These are phyloP conservation scores for Alces alces DNA, from an alignment of 2,113 vertebrate genomes.

Conservation along the genomic window DNA sequence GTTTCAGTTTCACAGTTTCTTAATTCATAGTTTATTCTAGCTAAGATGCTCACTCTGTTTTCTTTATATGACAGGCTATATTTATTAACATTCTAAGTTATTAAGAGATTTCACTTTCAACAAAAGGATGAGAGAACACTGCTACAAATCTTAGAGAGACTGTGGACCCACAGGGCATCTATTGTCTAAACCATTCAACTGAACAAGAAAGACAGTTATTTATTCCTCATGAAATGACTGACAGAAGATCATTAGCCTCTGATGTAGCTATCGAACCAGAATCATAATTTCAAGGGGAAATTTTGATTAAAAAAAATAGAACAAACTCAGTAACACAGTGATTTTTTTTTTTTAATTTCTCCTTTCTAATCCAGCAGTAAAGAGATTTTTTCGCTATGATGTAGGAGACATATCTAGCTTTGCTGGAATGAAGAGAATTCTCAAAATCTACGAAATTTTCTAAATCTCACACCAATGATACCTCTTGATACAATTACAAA, in stretches of 20 bases:
- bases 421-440: background rate
- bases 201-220: conserved; percentile 69
- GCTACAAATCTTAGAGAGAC: conserved; percentile 65
- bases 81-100: conserved; percentile 47
- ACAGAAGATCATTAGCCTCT: conserved; percentile 72
- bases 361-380: background rate
- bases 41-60: background rate
- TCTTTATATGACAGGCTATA: background rate
- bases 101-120: conserved; percentile 73
- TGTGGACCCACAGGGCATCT: conserved; percentile 55
- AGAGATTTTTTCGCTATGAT: background rate
- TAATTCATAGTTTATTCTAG: background rate
- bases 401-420: background rate
- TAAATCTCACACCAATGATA: background rate
- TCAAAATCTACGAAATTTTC: background rate
- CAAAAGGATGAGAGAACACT: conserved; percentile 5
- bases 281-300: conserved; percentile 52
- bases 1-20: background rate
- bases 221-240: conserved; percentile 69
- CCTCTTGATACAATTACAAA: background rate
- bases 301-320: conserved; percentile 48
- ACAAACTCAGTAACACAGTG: conserved; percentile 13
- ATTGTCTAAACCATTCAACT: conserved; percentile 69
- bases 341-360: conserved; percentile 30
- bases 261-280: conserved; percentile 60